A percentile compares a stretch with the other conserved stretches of the same genome.
Conservation (phyloP, 2,113 vertebrate species). For the Carassius auratus region DNA sequence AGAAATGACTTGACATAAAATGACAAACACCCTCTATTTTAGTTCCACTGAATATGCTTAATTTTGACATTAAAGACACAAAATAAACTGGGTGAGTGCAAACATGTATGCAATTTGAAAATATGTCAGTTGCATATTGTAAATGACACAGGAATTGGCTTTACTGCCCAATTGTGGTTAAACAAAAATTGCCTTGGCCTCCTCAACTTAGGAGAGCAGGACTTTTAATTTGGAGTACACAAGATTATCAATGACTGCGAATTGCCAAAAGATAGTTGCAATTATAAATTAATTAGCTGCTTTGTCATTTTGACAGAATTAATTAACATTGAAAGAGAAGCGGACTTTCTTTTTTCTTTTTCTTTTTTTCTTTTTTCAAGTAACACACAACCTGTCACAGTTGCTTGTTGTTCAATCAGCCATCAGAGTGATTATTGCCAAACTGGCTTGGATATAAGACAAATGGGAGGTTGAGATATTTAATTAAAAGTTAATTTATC, state of each 20-base stretch:
- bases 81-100: background rate
- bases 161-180: background rate
- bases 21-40: background rate
- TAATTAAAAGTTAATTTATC: background rate
- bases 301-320: slow-evolving; percentile 60
- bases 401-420: slow-evolving; percentile 18
- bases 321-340: slow-evolving; percentile 55
- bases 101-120: background rate
- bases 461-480: background rate
- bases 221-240: slow-evolving; percentile 27
- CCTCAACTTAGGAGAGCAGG: background rate
- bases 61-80: background rate
- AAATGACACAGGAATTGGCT: background rate
- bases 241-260: slow-evolving; percentile 26
- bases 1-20: background rate
- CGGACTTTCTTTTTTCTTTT: slow-evolving; percentile 32
- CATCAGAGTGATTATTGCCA: slow-evolving; percentile 5
- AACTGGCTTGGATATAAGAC: background rate
- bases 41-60: background rate
- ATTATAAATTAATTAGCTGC: slow-evolving; percentile 59
- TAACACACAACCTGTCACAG: background rate
- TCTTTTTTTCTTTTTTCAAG: slow-evolving; percentile 14
- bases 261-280: slow-evolving; percentile 45
- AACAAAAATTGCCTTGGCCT: background rate
- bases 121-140: background rate